Conservation (phyloP, 2,797 vertebrate genomes). For the Acipenser oxyrinchus region DNA sequence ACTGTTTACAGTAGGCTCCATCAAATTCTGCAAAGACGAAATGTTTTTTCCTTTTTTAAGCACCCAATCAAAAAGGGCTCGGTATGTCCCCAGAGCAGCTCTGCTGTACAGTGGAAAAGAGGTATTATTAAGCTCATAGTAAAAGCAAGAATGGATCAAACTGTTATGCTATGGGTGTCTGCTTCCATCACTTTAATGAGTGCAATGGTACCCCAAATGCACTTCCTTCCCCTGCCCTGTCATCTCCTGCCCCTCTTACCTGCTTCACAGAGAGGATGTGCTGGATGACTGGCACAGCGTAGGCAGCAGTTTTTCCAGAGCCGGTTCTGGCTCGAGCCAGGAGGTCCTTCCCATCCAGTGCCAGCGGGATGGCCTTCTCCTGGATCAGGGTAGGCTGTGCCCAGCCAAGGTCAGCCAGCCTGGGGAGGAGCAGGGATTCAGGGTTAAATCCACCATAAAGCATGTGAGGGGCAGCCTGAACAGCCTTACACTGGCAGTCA, state of each 20-base stretch:
- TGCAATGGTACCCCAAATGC: no score
- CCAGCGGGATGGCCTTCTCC: slow-evolving; percentile 81
- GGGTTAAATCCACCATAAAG: background rate
- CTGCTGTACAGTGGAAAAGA: no score
- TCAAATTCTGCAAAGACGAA: no score
- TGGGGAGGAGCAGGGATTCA: slow-evolving; percentile 23
- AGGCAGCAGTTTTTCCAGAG: slow-evolving; percentile 86
- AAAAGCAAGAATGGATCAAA: no score
- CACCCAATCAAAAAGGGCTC: no score
- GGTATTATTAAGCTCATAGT: no score
- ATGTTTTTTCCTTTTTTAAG: no score
- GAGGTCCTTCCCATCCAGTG: slow-evolving; percentile 82
- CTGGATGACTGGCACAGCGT: slow-evolving; percentile 76
- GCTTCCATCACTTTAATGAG: no score
- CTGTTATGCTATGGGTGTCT: no score
- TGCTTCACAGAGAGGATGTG: slow-evolving; percentile 69
- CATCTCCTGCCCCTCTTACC: slow-evolving; percentile 41
- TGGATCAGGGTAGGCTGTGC: slow-evolving; percentile 80
- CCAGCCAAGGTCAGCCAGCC: slow-evolving; percentile 80
- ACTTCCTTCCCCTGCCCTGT: no score
- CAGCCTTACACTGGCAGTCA: background rate
- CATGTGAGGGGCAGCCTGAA: background rate
- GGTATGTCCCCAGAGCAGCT: no score
- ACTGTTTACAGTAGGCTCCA: no score
- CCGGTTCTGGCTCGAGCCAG: slow-evolving; percentile 82